Evolutionary conservation across 2,888 invertebrate species (phyloP).

Genomic region (Anodontia alba): DNA sequence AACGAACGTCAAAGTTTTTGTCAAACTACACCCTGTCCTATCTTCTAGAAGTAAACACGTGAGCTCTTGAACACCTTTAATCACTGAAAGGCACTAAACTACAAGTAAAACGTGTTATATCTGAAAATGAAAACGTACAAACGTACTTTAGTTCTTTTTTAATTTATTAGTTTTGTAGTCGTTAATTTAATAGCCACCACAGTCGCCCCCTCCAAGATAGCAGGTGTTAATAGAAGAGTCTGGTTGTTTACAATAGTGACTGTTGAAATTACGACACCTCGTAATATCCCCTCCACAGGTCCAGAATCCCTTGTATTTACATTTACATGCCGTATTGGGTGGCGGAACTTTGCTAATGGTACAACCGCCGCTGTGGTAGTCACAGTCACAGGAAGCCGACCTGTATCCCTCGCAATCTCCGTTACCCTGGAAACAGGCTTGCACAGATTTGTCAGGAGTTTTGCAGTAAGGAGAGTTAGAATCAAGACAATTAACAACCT

Average conservation of each 20-base stretch:
- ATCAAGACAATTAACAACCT: not conserved
- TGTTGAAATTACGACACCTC: not conserved
- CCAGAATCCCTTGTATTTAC: slow-evolving; percentile 26
- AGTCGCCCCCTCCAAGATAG: slow-evolving; percentile 18
- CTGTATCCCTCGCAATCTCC: slow-evolving; percentile 28
- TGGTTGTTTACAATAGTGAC: slow-evolving; percentile 1
- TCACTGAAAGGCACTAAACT: no score
- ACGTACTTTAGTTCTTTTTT: no score
- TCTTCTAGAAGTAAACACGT: no score
- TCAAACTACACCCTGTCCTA: no score
- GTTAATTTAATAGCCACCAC: slow-evolving; percentile 25
- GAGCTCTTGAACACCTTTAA: no score
- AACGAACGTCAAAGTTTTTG: no score
- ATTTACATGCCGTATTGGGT: slow-evolving; percentile 23
- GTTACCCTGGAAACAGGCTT: slow-evolving; percentile 3
- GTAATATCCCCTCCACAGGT: slow-evolving; percentile 15
- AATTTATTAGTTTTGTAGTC: no score
- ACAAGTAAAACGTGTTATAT: no score
- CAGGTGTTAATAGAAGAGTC: slow-evolving; percentile 16
- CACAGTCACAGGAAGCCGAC: not conserved
- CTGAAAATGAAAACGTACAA: no score
- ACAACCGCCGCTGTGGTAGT: slow-evolving; percentile 23
- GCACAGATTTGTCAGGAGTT: slow-evolving; percentile 14
- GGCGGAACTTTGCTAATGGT: slow-evolving; percentile 4
- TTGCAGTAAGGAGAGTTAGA: not conserved